Percentiles rank a stretch among this genome's conserved stretches.
phyloP scores from a whole-genome alignment of 2,888 invertebrate genomes.

The Pegoplata infirma region DNA sequence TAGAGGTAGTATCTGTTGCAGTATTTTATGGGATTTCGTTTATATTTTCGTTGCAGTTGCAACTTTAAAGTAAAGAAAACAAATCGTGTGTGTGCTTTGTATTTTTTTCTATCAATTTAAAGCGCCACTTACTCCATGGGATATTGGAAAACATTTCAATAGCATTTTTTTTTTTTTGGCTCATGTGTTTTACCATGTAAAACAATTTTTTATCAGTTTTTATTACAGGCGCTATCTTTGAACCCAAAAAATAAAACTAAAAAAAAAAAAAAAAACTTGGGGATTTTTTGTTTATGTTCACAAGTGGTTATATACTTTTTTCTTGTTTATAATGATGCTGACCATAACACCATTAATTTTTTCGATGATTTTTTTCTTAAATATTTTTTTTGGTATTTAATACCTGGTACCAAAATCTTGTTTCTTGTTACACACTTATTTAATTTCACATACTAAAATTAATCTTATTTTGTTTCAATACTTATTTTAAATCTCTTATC shows the following conservation, averaged over 20 bases:
- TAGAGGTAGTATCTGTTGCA: neutral
- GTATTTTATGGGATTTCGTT: neutral
- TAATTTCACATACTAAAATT: neutral
- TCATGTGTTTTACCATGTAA: constrained; percentile 44
- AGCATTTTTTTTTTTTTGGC: neutral
- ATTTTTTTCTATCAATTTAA: constrained; percentile 29
- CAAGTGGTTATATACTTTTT: neutral
- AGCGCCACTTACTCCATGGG: constrained; percentile 75
- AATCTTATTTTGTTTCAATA: neutral
- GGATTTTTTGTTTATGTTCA: neutral
- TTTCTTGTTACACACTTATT: neutral
- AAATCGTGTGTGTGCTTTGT: constrained; percentile 37
- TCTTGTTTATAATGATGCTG: constrained; percentile 34
- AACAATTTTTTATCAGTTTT: constrained; percentile 74
- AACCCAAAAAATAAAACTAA: constrained; percentile 13
- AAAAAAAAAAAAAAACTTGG: neutral
- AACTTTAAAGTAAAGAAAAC: constrained; percentile 12
- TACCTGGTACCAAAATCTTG: neutral
- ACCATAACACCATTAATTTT: constrained; percentile 45
- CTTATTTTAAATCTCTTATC: neutral
- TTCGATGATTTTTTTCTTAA: neutral
- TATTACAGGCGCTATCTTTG: constrained; percentile 67
- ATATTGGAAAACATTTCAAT: constrained; percentile 46
- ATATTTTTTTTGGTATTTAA: neutral
- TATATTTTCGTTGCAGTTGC: constrained; percentile 4